These are phyloP conservation scores for Hestina assimilis DNA, from an alignment of 1,140 invertebrate genomes.

Conservation along the genomic window DNA sequence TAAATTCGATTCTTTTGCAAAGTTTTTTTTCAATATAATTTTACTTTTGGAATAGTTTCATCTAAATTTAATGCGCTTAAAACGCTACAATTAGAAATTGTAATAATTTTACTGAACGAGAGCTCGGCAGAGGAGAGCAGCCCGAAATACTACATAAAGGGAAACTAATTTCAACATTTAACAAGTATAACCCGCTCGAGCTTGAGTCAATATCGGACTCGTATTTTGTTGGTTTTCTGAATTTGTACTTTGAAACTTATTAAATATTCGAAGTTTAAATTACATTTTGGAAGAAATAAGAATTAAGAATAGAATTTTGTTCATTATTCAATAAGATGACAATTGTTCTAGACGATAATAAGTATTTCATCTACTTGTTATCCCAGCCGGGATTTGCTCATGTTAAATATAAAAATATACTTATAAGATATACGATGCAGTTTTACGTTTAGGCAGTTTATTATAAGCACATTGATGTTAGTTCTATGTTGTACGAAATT, in stretches of 20 bases:
- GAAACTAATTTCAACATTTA: slow-evolving; percentile 21
- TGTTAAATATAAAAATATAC: no score
- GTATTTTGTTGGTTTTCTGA: slow-evolving; percentile 16
- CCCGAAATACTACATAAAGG: slow-evolving; percentile 8
- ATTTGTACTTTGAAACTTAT: slow-evolving; percentile 11
- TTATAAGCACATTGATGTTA: no score
- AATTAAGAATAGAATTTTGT: not conserved
- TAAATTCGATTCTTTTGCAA: no score
- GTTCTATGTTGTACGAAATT: no score
- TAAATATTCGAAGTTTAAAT: slow-evolving; percentile 9
- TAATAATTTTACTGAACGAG: slow-evolving; percentile 6
- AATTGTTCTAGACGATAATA: no score
- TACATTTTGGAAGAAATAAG: not conserved
- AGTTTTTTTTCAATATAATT: not conserved
- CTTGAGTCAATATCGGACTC: slow-evolving; percentile 19
- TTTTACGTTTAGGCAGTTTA: no score
- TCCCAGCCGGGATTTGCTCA: no score
- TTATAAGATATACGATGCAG: no score
- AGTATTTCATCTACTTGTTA: no score
- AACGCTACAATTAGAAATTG: not conserved
- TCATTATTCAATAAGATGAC: not conserved
- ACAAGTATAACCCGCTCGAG: slow-evolving; percentile 17
- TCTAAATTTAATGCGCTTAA: not conserved
- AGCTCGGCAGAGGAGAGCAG: not conserved
- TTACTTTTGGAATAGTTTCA: not conserved